A percentile compares a stretch with the other conserved stretches of the same genome.
Evolutionary conservation across 2,888 invertebrate genomes (phyloP).

Genomic region (Agrochola macilenta): DNA sequence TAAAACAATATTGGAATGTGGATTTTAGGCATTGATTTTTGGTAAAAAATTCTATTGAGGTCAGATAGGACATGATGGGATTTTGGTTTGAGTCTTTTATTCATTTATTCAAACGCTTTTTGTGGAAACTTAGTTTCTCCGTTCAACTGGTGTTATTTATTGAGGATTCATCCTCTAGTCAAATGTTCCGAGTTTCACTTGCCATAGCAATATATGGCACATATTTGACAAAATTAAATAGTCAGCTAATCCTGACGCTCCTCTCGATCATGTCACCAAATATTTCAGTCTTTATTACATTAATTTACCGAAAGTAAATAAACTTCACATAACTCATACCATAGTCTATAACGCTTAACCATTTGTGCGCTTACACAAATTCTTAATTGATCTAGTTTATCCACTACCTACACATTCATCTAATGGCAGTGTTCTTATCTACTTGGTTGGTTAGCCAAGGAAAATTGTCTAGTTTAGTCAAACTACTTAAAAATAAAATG

Average conservation of each 20-base stretch:
- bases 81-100: constrained; percentile 74
- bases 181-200: constrained; percentile 62
- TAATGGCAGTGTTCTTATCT: constrained; percentile 63
- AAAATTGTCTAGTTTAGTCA: constrained; percentile 69
- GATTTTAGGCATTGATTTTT: constrained; percentile 77
- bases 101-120: constrained; percentile 62
- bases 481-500: constrained; percentile 68
- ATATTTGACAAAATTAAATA: constrained; percentile 52
- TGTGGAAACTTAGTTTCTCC: constrained; percentile 75
- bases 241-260: constrained; percentile 63
- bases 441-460: constrained; percentile 32
- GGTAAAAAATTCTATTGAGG: constrained; percentile 73
- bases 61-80: constrained; percentile 64
- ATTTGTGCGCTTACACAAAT: constrained; percentile 64
- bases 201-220: constrained; percentile 73
- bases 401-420: constrained; percentile 67
- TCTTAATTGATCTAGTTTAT: constrained; percentile 71
- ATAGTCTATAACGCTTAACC: constrained; percentile 59
- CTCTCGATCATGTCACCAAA: constrained; percentile 65
- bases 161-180: constrained; percentile 71
- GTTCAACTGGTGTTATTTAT: constrained; percentile 64
- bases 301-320: constrained; percentile 70
- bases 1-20: constrained; percentile 76
- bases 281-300: constrained; percentile 77
- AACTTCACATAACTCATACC: constrained; percentile 63